Base-by-base conservation (phyloP, 2,888 invertebrate genomes). In the Anarsia innoxiella region DNA sequence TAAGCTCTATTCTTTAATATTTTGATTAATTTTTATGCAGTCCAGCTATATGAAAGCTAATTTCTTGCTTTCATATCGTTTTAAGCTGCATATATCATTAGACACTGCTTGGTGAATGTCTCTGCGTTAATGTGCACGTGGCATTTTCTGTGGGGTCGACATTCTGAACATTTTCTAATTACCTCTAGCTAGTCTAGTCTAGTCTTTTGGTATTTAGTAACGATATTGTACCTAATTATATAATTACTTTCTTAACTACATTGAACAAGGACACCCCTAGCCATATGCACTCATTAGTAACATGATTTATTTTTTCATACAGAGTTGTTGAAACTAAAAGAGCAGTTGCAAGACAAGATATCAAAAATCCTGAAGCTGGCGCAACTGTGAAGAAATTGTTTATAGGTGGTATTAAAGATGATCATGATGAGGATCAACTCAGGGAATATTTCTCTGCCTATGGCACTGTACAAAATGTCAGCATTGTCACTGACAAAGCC, bases 271-370 rank as follows among this genome's bases (percentile, higher is more conserved):
- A n/a, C n/a, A n/a, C n/a, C n/a, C n/a, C n/a, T n/a, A n/a, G n/a
- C n/a, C n/a, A n/a, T n/a, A n/a, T n/a, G n/a, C n/a, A n/a, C n/a
- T n/a, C n/a, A n/a, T n/a, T n/a, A n/a, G n/a, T n/a, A n/a, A n/a
- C n/a, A 35, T 23, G n/a, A n/a, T n/a, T n/a, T n/a, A n/a, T n/a
- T n/a, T n/a, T n/a, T n/a, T n/a, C n/a, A n/a, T 12, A 23, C 47
- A 86, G 96, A 49, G 93, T 96, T 36, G 97, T 99, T 1, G 99
- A 99, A 80, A 96, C 99, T 0, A 99, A 99, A 72, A 87, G 99
- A 46, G 99, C 99, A 9, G 97, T 98, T 19, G 98, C 98, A 1
- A 88, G 96, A 29, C 91, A 93, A 79, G 95, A 95, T 58, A 95
- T 97, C 46, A 95, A 94, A 43, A 91, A 94, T 40, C 96, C 96